Percentiles rank a stretch among this genome's conserved stretches.
Evolutionary conservation across 2,113 vertebrate genomes (phyloP).

Genomic region (Microcebus jonahi): DNA sequence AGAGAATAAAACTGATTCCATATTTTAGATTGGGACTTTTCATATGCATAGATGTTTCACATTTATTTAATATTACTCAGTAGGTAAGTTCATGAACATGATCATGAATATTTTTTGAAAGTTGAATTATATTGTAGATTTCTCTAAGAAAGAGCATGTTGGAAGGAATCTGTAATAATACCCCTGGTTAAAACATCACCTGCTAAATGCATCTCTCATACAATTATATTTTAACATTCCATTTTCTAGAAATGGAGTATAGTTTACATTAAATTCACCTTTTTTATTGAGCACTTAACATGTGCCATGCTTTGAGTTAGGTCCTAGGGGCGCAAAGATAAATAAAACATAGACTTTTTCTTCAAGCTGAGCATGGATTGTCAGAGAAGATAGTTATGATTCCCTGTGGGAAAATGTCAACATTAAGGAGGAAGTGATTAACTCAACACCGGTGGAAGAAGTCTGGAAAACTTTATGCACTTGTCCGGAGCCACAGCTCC

Average conservation of each 20-base stretch:
- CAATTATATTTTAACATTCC: background rate
- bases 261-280: slow-evolving; percentile 1
- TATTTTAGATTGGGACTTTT: background rate
- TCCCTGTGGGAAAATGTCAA: background rate
- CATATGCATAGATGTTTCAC: background rate
- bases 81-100: background rate
- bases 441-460: background rate
- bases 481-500: background rate
- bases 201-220: background rate
- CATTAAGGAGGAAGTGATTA: background rate
- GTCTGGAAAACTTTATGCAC: background rate
- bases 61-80: background rate
- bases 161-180: background rate
- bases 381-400: background rate
- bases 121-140: slow-evolving; percentile 25
- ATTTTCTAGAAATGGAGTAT: background rate
- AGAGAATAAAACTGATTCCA: background rate
- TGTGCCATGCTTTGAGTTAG: background rate
- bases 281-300: background rate
- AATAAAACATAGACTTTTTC: background rate
- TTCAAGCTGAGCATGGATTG: background rate
- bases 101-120: background rate
- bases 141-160: background rate
- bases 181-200: background rate
- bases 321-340: background rate